These are phyloP conservation scores for Cerastis rubricosa DNA, from an alignment of 2,888 invertebrate genomes.

Conservation along the genomic window DNA sequence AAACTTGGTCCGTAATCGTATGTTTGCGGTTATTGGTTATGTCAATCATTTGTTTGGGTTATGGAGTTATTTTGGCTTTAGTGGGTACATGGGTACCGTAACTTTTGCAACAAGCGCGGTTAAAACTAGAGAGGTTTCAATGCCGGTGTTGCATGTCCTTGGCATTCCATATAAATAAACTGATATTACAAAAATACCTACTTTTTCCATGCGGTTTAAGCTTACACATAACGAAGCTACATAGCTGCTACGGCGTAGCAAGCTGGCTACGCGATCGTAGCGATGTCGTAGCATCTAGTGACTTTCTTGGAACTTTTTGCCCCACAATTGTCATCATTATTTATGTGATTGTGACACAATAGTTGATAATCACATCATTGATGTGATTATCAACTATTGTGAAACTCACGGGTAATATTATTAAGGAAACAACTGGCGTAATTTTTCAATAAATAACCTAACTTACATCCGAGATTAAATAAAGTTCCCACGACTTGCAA, in stretches of 20 bases:
- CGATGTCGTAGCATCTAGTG: neutral
- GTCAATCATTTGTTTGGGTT: constrained; percentile 36
- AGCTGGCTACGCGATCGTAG: constrained; percentile 25
- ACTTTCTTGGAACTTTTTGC: neutral
- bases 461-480: constrained; percentile 10
- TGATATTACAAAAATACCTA: neutral
- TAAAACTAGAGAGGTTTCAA: neutral
- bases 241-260: constrained; percentile 33
- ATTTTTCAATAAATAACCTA: constrained; percentile 20
- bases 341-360: too few relatives aligned
- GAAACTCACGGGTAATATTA: neutral
- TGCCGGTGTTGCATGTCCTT: neutral
- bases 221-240: neutral
- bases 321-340: neutral
- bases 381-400: too few relatives aligned
- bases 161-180: neutral
- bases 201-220: neutral
- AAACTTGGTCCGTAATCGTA: constrained; percentile 51
- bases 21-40: constrained; percentile 44
- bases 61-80: constrained; percentile 2
- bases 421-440: neutral
- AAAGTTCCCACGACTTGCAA: constrained; percentile 1
- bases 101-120: neutral
- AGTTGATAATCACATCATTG: too few relatives aligned
- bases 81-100: neutral